Conservation (phyloP, 2,797 vertebrate genomes). For the Kryptolebias ocellatus region DNA sequence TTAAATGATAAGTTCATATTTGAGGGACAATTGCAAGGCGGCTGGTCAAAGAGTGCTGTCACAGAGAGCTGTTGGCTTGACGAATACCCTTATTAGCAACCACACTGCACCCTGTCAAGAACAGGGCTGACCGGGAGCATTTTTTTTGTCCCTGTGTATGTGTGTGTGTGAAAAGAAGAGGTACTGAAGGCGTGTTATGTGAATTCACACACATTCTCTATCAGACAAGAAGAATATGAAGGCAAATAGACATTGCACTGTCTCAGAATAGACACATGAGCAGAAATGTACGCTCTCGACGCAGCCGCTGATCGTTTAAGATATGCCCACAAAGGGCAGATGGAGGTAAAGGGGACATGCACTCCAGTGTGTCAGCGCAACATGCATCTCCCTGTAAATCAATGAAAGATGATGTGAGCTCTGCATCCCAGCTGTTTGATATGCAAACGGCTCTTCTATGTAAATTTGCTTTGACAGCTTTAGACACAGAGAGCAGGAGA, state of each 20-base stretch:
- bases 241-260: background rate
- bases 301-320: slow-evolving; percentile 72
- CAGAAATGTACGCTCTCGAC: slow-evolving; percentile 11
- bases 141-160: slow-evolving; percentile 48
- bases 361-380: slow-evolving; percentile 70
- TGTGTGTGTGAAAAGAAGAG: slow-evolving; percentile 1
- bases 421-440: slow-evolving; percentile 74
- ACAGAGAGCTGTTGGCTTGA: slow-evolving; percentile 81
- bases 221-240: slow-evolving; percentile 20
- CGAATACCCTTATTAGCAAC: slow-evolving; percentile 92
- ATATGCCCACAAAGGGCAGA: slow-evolving; percentile 79
- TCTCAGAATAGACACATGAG: background rate
- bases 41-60: slow-evolving; percentile 66
- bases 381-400: slow-evolving; percentile 76
- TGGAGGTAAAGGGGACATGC: slow-evolving; percentile 75
- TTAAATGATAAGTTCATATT: slow-evolving; percentile 96
- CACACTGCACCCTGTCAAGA: slow-evolving; percentile 81
- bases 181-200: slow-evolving; percentile 26
- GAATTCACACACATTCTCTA: slow-evolving; percentile 18
- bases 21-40: slow-evolving; percentile 85
- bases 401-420: slow-evolving; percentile 75
- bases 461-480: slow-evolving; percentile 61
- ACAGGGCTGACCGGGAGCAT: slow-evolving; percentile 66
- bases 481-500: slow-evolving; percentile 39
- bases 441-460: slow-evolving; percentile 78